Conservation (phyloP, 2,113 vertebrate species). For the Myiozetetes cayanensis region DNA sequence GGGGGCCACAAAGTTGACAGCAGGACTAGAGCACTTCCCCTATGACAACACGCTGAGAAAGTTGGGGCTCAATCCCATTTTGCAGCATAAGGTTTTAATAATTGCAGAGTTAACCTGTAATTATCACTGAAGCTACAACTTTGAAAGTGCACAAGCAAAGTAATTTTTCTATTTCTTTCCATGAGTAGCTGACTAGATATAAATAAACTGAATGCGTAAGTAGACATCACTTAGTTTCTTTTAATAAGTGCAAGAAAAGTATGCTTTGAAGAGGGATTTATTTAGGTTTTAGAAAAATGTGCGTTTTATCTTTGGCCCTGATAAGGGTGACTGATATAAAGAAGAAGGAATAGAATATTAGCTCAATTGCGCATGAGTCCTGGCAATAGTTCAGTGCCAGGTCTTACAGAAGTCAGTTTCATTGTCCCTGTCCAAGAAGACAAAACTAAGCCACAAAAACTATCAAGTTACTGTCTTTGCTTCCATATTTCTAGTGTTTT, state of each 20-base stretch:
- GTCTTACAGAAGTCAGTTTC: neutral
- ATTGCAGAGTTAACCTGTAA: neutral
- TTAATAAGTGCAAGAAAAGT: neutral
- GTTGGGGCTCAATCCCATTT: neutral
- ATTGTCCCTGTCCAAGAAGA: neutral
- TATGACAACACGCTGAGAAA: neutral
- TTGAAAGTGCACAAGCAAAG: neutral
- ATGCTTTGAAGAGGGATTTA: slow-evolving; percentile 19
- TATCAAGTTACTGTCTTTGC: neutral
- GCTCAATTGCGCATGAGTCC: neutral
- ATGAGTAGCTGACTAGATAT: neutral
- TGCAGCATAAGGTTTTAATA: neutral
- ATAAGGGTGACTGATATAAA: neutral
- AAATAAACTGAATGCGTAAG: neutral
- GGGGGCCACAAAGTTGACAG: neutral
- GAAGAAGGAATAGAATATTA: neutral
- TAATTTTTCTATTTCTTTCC: neutral
- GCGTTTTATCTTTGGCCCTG: neutral
- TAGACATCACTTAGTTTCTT: neutral
- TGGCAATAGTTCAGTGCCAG: neutral
- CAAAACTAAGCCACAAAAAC: neutral
- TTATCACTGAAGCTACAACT: neutral
- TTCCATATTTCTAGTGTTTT: neutral
- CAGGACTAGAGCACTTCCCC: neutral
- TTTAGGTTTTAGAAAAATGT: neutral